These are phyloP conservation scores for Temnothorax ravouxi DNA, from an alignment of 2,888 invertebrate species.

Conservation along the genomic window DNA sequence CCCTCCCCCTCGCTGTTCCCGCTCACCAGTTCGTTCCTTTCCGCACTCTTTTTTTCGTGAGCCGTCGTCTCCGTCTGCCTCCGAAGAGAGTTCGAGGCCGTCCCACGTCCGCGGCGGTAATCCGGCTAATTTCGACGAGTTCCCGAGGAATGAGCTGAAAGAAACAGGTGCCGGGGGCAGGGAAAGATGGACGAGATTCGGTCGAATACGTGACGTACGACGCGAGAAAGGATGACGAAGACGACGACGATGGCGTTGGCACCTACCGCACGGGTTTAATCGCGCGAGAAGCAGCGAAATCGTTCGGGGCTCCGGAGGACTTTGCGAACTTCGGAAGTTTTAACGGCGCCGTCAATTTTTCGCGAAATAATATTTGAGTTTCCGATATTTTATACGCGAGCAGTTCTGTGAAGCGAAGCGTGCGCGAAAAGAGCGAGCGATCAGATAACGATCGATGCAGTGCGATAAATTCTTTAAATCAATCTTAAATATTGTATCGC, in stretches of 20 bases:
- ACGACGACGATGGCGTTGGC: slow-evolving; percentile 17
- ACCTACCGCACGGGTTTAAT: slow-evolving; percentile 45
- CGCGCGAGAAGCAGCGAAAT: slow-evolving; percentile 45
- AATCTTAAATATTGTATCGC: background rate
- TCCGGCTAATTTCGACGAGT: slow-evolving; percentile 71
- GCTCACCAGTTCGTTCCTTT: slow-evolving; percentile 20
- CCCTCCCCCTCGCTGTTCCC: slow-evolving; percentile 20
- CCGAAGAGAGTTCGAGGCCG: slow-evolving; percentile 68
- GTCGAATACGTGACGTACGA: slow-evolving; percentile 53
- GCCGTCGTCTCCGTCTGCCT: slow-evolving; percentile 38
- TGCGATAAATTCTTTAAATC: background rate
- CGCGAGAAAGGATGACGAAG: slow-evolving; percentile 18
- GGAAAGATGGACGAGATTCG: slow-evolving; percentile 67
- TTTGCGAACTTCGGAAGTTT: slow-evolving; percentile 33
- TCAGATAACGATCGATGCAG: slow-evolving; percentile 6
- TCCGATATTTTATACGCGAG: slow-evolving; percentile 43
- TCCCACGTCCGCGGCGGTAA: slow-evolving; percentile 71
- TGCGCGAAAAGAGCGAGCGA: slow-evolving; percentile 1
- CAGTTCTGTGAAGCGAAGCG: background rate
- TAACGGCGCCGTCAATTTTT: slow-evolving; percentile 49
- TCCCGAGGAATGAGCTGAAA: slow-evolving; percentile 62
- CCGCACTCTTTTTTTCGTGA: slow-evolving; percentile 40
- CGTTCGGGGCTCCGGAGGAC: slow-evolving; percentile 4
- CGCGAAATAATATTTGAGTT: slow-evolving; percentile 34
- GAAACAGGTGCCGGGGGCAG: slow-evolving; percentile 57